A percentile compares a stretch with the other conserved stretches of the same genome.
Evolutionary conservation across 2,888 invertebrate genomes (phyloP).

Genomic region (Scaptomyza flava): DNA sequence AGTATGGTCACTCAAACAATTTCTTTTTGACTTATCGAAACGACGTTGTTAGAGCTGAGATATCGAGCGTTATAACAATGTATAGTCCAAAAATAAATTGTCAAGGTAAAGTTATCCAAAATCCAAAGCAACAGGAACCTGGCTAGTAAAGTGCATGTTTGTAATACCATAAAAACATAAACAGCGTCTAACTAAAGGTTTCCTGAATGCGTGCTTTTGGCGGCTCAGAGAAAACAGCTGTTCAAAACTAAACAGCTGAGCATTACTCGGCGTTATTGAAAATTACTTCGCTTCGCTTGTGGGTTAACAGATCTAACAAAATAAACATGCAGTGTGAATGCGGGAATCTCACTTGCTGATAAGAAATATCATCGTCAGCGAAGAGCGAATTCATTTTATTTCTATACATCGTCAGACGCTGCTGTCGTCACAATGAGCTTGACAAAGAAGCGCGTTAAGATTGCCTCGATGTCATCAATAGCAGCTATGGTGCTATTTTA

Average conservation of each 20-base stretch:
- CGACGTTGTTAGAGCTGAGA: too few relatives aligned
- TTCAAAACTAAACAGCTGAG: constrained; percentile 42
- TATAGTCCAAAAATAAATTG: not conserved
- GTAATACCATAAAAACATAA: not conserved
- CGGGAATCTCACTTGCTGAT: constrained; percentile 60
- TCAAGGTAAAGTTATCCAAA: not conserved
- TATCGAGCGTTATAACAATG: constrained; percentile 3
- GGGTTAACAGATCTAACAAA: constrained; percentile 48
- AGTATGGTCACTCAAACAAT: constrained; percentile 11
- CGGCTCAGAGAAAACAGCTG: constrained; percentile 26
- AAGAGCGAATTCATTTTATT: constrained; percentile 27
- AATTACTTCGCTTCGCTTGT: constrained; percentile 25
- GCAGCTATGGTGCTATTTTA: constrained; percentile 65
- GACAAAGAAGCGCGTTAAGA: constrained; percentile 64
- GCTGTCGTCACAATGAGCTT: constrained; percentile 54
- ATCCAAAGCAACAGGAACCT: not conserved
- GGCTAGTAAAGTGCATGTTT: not conserved
- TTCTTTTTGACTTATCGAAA: not conserved
- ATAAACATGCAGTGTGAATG: constrained; percentile 69
- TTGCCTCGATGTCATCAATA: constrained; percentile 51
- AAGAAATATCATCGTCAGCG: constrained; percentile 49
- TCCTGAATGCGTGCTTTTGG: not conserved
- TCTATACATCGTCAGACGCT: constrained; percentile 29
- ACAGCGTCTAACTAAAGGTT: not conserved
- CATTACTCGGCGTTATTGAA: constrained; percentile 14